These are phyloP conservation scores for Linnaemya vulpina DNA, from an alignment of 2,888 invertebrate genomes.

Conservation along the genomic window DNA sequence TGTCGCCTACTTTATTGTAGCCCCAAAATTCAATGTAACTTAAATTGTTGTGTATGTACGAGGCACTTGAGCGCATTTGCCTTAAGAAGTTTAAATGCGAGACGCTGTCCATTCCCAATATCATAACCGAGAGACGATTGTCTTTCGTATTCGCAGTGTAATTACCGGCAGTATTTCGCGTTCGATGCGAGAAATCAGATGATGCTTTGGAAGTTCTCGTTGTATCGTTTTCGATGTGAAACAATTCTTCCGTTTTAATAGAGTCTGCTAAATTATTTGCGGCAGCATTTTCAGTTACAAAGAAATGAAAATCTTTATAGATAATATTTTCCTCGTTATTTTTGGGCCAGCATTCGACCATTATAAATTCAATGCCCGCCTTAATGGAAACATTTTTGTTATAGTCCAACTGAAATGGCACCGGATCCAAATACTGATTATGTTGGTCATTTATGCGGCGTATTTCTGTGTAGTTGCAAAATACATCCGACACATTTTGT, in stretches of 20 bases:
- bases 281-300: conserved; percentile 68
- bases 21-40: conserved; percentile 89
- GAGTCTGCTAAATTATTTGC: neutral
- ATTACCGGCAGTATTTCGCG: conserved; percentile 23
- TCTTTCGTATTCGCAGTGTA: conserved; percentile 9
- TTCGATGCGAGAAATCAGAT: conserved; percentile 16
- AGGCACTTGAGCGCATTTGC: conserved; percentile 89
- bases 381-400: conserved; percentile 74
- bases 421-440: conserved; percentile 74
- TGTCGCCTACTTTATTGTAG: conserved; percentile 97
- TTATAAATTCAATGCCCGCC: conserved; percentile 86
- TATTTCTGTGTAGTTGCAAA: conserved; percentile 79
- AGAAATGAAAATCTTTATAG: conserved; percentile 87
- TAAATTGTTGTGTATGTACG: conserved; percentile 84
- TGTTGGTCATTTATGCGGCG: conserved; percentile 75
- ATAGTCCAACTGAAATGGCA: conserved; percentile 74
- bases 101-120: conserved; percentile 93
- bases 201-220: conserved; percentile 33
- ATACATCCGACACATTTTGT: conserved; percentile 75
- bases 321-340: conserved; percentile 83
- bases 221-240: conserved; percentile 25
- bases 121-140: conserved; percentile 86
- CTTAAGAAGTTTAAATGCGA: conserved; percentile 93
- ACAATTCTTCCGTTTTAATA: neutral
- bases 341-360: conserved; percentile 85